Evolutionary conservation across 2,888 invertebrate species (phyloP).

Genomic region (Orthosia gracilis): DNA sequence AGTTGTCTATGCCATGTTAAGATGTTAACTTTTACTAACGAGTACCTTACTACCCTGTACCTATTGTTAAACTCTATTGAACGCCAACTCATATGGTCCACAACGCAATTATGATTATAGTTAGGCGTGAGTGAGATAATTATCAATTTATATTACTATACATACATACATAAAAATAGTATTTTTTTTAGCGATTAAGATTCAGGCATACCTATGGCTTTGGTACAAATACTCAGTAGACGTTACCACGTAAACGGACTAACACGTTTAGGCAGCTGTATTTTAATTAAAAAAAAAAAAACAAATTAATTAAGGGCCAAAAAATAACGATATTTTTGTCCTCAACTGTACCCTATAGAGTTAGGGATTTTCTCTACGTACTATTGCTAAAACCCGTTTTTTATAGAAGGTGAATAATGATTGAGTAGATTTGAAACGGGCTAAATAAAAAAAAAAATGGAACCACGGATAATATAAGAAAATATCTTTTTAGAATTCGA

Average conservation of each 20-base stretch:
- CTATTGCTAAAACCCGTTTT: slow-evolving; percentile 33
- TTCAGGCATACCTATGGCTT: slow-evolving; percentile 80
- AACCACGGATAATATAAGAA: background rate
- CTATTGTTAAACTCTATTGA: slow-evolving; percentile 36
- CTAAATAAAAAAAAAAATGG: background rate
- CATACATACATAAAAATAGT: slow-evolving; percentile 65
- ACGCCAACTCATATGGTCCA: slow-evolving; percentile 71
- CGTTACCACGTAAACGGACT: slow-evolving; percentile 81
- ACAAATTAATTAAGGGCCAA: slow-evolving; percentile 69
- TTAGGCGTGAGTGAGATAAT: slow-evolving; percentile 84
- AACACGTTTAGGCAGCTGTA: slow-evolving; percentile 77
- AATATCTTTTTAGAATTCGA: background rate
- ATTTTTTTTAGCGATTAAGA: slow-evolving; percentile 76
- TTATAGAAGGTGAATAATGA: slow-evolving; percentile 44
- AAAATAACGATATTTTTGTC: slow-evolving; percentile 64
- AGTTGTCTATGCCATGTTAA: slow-evolving; percentile 15
- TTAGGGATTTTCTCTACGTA: slow-evolving; percentile 39
- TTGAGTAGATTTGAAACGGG: slow-evolving; percentile 2
- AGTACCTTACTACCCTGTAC: slow-evolving; percentile 39
- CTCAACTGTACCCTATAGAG: slow-evolving; percentile 61
- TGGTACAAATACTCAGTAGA: slow-evolving; percentile 90
- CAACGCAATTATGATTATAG: slow-evolving; percentile 73
- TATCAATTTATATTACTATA: slow-evolving; percentile 61
- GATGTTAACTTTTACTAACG: slow-evolving; percentile 6
- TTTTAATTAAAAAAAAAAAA: slow-evolving; percentile 57